Base-by-base conservation (phyloP, 2,113 vertebrate genomes). In the Eira barbara region DNA sequence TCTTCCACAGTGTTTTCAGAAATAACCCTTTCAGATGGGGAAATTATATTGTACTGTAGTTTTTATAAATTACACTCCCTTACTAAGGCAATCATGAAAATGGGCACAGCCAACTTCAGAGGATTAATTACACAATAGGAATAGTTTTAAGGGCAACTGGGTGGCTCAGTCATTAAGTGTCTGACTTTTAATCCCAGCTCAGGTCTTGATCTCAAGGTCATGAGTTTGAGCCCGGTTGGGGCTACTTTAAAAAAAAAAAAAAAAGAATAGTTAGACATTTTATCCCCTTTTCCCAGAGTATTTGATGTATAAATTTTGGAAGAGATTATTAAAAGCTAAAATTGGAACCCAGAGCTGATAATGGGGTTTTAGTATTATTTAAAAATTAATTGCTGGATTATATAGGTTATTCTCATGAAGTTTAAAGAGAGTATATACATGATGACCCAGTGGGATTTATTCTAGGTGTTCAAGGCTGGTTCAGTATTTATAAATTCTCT, bases 41-140 rank as follows among this genome's bases (percentile, higher is more conserved):
- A 84, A 84, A 89, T 89, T 78, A 27, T 69, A 57, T 96, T 88
- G 92, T 63, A 88, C 55, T 45, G 23, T 82, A 31, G 25, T 49
- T 89, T 89, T 94, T 61, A 89, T 82, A 94, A 89, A 90, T 90
- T 69, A 84, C 25, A 80, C 12, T 67, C 65, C 29, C 21, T 90
- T 73, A 92, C 14, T 82, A 82, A 92, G 34, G n/a, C 57, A 57
- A 57, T 25, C 31, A 74, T 57, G 55, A 76, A 57, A 55, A 59
- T 45, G 63, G 27, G 36, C 52, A 88, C 5, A 55, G 17, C 45
- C 76, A 36, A 93, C 20, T 42, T 92, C 52, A 83, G 55, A 63
- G 45, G 74, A 65, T 23, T 88, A 74, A 74, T 55, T 88, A 65
- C 23, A 65, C 76, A 74, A 36, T 17, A 55, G 65, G 7, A 65